These are phyloP conservation scores for Scelioninae gen. 1 DNA, from an alignment of 2,888 invertebrate genomes.

Conservation along the genomic window DNA sequence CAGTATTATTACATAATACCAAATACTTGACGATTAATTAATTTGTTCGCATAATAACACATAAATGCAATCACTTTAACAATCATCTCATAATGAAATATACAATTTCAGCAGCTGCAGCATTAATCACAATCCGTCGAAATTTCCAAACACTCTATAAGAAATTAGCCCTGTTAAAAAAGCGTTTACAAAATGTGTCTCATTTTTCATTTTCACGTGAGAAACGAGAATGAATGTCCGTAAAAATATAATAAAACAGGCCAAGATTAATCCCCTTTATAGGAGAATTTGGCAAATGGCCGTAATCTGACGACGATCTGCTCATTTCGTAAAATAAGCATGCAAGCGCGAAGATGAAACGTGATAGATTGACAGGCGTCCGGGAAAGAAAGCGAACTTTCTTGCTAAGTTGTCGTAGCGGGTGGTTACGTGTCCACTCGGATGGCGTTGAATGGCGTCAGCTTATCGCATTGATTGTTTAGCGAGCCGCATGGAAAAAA, in stretches of 20 bases:
- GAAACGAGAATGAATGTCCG: not conserved
- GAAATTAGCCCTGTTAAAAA: too few relatives aligned
- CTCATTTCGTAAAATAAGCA: constrained; percentile 44
- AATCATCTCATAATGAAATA: not conserved
- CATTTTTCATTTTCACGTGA: constrained; percentile 8
- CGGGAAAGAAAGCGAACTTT: constrained; percentile 67
- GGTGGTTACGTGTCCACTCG: constrained; percentile 70
- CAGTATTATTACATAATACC: not conserved
- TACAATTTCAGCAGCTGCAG: not conserved
- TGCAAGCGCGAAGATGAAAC: constrained; percentile 61
- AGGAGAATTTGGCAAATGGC: constrained; percentile 33
- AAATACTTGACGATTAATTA: not conserved
- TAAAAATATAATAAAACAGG: constrained; percentile 1
- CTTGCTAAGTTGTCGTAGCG: constrained; percentile 65
- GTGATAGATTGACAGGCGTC: constrained; percentile 55
- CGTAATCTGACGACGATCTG: constrained; percentile 32
- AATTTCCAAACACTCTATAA: not conserved
- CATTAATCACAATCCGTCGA: not conserved
- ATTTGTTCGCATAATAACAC: not conserved
- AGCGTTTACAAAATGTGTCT: not conserved
- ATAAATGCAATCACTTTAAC: not conserved
- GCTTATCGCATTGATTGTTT: constrained; percentile 77
- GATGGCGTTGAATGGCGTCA: constrained; percentile 76
- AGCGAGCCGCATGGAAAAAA: constrained; percentile 71
- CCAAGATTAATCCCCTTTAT: constrained; percentile 11